Percentiles rank a stretch among this genome's conserved stretches.
Evolutionary conservation across 2,888 invertebrate genomes (phyloP).

Genomic region (Hemicrepidius hirtus): DNA sequence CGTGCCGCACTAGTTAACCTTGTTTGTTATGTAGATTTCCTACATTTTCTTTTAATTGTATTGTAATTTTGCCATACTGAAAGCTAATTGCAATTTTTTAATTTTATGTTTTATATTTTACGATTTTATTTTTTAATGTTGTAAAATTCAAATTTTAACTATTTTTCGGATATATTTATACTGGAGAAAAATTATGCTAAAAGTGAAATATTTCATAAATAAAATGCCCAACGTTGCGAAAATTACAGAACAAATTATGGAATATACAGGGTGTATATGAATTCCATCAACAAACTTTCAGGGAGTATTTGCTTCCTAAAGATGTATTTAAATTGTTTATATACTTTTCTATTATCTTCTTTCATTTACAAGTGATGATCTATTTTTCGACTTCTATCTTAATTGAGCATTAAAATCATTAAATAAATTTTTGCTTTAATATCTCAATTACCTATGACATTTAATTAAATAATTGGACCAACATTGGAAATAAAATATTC

Average conservation of each 20-base stretch:
- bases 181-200: not conserved
- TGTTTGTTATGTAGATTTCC: constrained; percentile 29
- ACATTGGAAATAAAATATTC: too few species aligned
- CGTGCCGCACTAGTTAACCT: constrained; percentile 78
- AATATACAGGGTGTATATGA: too few species aligned
- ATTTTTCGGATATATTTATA: constrained; percentile 9
- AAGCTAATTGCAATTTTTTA: constrained; percentile 12
- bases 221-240: not conserved
- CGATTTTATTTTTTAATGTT: constrained; percentile 13
- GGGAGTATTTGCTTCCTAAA: too few species aligned
- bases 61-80: not conserved
- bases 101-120: not conserved
- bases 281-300: too few species aligned
- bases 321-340: too few species aligned
- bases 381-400: too few species aligned
- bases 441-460: too few species aligned
- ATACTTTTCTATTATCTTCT: too few species aligned
- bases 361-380: too few species aligned
- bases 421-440: too few species aligned
- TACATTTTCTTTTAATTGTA: constrained; percentile 19
- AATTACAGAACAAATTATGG: not conserved
- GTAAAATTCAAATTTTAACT: constrained; percentile 9
- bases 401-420: too few species aligned
- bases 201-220: not conserved
- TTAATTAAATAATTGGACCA: too few species aligned